phyloP scores from a whole-genome alignment of 2,797 vertebrate species.

The Poecilia wingei region DNA sequence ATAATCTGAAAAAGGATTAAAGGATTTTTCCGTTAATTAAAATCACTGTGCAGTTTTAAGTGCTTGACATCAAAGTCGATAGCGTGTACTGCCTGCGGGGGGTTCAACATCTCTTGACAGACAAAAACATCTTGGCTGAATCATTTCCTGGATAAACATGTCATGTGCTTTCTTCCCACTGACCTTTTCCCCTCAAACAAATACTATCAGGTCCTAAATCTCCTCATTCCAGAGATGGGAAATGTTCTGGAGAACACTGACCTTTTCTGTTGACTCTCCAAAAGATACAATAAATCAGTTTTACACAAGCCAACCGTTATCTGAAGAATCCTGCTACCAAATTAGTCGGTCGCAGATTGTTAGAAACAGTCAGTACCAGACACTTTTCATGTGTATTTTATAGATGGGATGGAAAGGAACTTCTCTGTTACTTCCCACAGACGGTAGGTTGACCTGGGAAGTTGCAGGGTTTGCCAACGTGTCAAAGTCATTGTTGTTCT shows the following conservation, averaged over 20 bases:
- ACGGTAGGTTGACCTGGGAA: neutral
- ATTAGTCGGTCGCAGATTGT: neutral
- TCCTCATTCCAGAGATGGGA: neutral
- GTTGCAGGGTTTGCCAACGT: neutral
- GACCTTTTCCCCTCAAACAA: neutral
- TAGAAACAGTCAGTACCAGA: neutral
- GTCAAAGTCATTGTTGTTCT: slow-evolving; percentile 3
- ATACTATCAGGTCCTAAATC: neutral
- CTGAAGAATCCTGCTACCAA: neutral
- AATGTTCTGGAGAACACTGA: neutral
- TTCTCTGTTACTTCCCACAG: neutral
- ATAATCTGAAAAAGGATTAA: neutral
- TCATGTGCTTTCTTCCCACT: neutral
- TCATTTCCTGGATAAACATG: neutral
- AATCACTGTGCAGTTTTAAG: neutral
- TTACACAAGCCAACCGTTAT: neutral
- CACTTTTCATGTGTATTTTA: neutral
- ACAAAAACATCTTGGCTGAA: neutral
- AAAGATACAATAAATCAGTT: neutral
- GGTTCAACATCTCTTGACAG: neutral
- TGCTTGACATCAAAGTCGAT: neutral
- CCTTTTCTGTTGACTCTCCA: neutral
- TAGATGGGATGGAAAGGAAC: neutral
- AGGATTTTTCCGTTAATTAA: neutral
- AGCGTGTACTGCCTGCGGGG: neutral